phyloP scores from a whole-genome alignment of 2,797 vertebrate genomes.

The Sebastes cheni region DNA sequence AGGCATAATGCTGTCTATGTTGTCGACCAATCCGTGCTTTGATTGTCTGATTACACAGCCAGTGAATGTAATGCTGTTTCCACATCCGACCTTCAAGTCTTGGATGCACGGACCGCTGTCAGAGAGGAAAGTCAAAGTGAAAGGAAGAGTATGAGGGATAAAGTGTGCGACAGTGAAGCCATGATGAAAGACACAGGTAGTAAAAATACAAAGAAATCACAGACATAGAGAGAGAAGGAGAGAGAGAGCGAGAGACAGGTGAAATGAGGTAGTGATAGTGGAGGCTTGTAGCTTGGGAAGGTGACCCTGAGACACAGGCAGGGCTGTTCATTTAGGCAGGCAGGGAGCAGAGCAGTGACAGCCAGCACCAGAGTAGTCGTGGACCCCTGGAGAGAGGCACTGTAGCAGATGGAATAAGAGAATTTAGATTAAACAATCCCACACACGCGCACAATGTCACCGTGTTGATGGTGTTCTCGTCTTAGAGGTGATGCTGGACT shows the following conservation, averaged over 20 bases:
- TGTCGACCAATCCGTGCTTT: neutral
- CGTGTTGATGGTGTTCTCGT: conserved; percentile 44
- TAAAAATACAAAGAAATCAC: neutral
- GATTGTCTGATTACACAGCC: neutral
- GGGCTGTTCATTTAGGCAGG: conserved; percentile 72
- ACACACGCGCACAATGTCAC: conserved; percentile 42
- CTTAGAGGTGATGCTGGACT: conserved; percentile 29
- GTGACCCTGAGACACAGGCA: conserved; percentile 75
- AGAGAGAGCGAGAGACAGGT: neutral
- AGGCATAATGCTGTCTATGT: neutral
- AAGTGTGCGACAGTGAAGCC: conserved; percentile 21
- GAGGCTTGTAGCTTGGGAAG: conserved; percentile 61
- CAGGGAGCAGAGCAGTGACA: conserved; percentile 72
- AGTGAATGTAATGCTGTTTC: neutral
- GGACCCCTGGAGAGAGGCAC: conserved; percentile 75
- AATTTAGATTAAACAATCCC: conserved; percentile 73
- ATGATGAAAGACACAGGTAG: conserved; percentile 16
- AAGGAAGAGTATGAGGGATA: neutral
- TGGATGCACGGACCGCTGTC: neutral
- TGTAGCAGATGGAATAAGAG: conserved; percentile 72
- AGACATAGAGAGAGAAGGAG: neutral
- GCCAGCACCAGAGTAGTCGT: conserved; percentile 55
- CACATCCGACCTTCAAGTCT: neutral
- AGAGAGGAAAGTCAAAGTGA: neutral
- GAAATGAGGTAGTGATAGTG: neutral